Evolutionary conservation across 1,140 invertebrate genomes (phyloP), one percentile per base, ranked within the genome.

Genomic region (Cardiocondyla obscurior): DNA sequence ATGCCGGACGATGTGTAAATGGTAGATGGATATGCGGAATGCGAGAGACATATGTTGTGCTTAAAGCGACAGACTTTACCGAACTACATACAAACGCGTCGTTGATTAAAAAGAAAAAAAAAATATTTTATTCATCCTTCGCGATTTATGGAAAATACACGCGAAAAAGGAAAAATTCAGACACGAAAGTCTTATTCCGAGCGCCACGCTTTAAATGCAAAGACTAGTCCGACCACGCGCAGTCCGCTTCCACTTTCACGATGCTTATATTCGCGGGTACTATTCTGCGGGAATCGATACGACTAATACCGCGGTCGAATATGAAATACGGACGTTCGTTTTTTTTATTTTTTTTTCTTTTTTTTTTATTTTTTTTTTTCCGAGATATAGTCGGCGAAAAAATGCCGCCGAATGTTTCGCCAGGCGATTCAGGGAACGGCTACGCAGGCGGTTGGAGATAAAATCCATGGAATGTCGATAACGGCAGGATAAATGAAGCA

Each of bases 381-480:
- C 4, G 10, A 6, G 8, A 39, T 73, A 28, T 14, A 44, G 22
- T n/a, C 25, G 25, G 10, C 25, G 12, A 62, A 46, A 58, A 76
- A 76, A 76, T 49, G 19, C 19, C 14, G 42, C 19, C 28, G 42
- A 76, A 19, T 25, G 25, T 77, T 53, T 14, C 22, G 22, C 44
- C 10, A 28, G 33, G 53, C 46, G 33, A 69, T 79, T 36, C n/a
- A 6, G 22, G 62, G 19, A 42, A 30, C 49, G 25, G 65, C 33
- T 53, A 53, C 28, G 12, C 62, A 42, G 44, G 16, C 44, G 33
- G 46, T 39, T 10, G 57, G 57, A 39, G 36, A 55, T 79, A 67
- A 69, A 79, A 79, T 69, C 33, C 74, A n/a, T 25, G 46, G 74
- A 79, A 79, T 79, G 62, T 79, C 74, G 74, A 79, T 79, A 77